Conservation (phyloP, 2,797 vertebrate species). For the Tarsius wallacei region DNA sequence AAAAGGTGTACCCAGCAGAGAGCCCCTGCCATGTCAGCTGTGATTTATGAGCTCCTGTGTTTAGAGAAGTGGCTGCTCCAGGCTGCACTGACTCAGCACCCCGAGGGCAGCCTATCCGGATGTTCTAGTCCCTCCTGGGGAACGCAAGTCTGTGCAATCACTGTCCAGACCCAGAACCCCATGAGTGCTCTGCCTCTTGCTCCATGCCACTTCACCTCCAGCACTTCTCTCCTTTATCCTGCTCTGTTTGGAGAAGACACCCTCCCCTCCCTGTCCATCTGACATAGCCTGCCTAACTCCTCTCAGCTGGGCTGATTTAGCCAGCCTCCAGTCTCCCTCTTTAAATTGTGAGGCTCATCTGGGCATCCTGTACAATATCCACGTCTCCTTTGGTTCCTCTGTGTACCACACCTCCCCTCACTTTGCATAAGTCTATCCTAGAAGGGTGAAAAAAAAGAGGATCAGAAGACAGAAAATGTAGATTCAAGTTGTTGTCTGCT, state of each 20-base stretch:
- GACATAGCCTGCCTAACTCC: not conserved
- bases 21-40: not conserved
- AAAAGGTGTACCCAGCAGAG: not conserved
- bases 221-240: not conserved
- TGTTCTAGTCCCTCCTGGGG: not conserved
- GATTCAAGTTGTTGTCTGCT: not conserved
- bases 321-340: not conserved
- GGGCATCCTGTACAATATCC: not conserved
- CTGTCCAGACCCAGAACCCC: not conserved
- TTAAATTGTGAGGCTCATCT: not conserved
- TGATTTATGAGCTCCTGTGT: conserved; percentile 46
- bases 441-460: not conserved
- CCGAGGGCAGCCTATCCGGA: not conserved
- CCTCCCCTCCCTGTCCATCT: not conserved
- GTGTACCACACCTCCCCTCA: not conserved
- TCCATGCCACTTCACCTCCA: no score
- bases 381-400: not conserved
- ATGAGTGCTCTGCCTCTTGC: not conserved
- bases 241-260: not conserved
- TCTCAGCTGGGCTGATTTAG: not conserved
- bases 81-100: not conserved
- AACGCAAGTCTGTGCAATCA: not conserved
- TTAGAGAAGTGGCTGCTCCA: not conserved
- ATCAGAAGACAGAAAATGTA: not conserved
- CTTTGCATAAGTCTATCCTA: not conserved